A percentile compares a stretch with the other conserved stretches of the same genome.
phyloP scores from a whole-genome alignment of 2,888 invertebrate genomes.

The Leptinotarsa rubiginosa region DNA sequence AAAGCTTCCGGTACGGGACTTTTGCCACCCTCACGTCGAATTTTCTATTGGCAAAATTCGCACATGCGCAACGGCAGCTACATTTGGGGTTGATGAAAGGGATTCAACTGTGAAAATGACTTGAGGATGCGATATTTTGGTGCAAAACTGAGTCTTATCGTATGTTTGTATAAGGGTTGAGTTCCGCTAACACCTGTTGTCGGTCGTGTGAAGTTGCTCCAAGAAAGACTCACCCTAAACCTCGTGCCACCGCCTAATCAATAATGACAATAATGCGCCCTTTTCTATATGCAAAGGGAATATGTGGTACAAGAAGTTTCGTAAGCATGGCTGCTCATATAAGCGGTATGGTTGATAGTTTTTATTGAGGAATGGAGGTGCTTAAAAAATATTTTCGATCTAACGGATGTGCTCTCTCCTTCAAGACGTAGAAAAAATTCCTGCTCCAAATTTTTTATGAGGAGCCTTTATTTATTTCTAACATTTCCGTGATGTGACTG shows the following conservation, averaged over 20 bases:
- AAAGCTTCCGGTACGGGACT: slow-evolving; percentile 62
- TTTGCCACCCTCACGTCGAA: slow-evolving; percentile 55
- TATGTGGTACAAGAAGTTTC: slow-evolving; percentile 28
- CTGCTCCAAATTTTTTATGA: too few relatives aligned
- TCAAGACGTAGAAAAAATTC: too few relatives aligned
- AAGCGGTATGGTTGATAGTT: neutral
- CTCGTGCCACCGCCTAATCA: slow-evolving; percentile 52
- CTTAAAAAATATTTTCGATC: neutral
- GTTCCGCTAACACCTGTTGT: neutral
- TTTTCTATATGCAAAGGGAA: slow-evolving; percentile 30
- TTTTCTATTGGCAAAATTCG: slow-evolving; percentile 55
- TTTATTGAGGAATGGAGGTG: neutral
- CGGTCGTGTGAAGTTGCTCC: neutral
- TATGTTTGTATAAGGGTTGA: neutral
- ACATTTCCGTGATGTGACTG: too few relatives aligned
- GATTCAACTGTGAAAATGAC: slow-evolving; percentile 24
- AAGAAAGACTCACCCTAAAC: neutral
- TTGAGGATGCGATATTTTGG: neutral
- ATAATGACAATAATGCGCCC: slow-evolving; percentile 60
- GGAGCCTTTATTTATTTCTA: too few relatives aligned
- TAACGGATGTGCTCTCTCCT: neutral
- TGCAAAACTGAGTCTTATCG: slow-evolving; percentile 21
- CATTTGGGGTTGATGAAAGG: slow-evolving; percentile 33
- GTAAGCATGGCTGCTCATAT: slow-evolving; percentile 29
- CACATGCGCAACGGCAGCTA: slow-evolving; percentile 48